Percentiles rank a stretch among this genome's conserved stretches.
Evolutionary conservation across 2,888 invertebrate genomes (phyloP).

Genomic region (Plebejus melissa): DNA sequence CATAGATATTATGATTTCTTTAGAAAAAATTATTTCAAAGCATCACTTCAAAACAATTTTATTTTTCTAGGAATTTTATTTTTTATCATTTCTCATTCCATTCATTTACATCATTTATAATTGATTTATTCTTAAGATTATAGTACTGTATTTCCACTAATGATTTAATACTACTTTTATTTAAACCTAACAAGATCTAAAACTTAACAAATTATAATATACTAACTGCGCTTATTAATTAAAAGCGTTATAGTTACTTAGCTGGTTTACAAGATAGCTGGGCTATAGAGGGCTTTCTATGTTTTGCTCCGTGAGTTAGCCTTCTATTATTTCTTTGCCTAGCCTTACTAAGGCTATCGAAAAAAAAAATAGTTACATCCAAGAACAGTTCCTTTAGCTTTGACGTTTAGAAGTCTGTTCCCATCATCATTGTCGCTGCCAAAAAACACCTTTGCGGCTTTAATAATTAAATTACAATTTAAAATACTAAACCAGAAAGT

Average conservation of each 20-base stretch:
- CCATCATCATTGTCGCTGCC: slow-evolving; percentile 59
- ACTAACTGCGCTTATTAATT: slow-evolving; percentile 63
- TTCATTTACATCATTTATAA: slow-evolving; percentile 41
- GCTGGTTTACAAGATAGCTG: slow-evolving; percentile 29
- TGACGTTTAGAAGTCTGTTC: slow-evolving; percentile 62
- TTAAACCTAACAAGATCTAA: slow-evolving; percentile 26
- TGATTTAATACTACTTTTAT: slow-evolving; percentile 28
- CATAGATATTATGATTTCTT: slow-evolving; percentile 44
- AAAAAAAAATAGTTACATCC: slow-evolving; percentile 27
- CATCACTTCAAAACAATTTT: slow-evolving; percentile 60
- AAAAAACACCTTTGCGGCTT: slow-evolving; percentile 46
- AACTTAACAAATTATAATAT: slow-evolving; percentile 28
- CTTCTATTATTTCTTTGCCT: slow-evolving; percentile 50
- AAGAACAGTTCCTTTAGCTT: slow-evolving; percentile 49
- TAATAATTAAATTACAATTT: background rate
- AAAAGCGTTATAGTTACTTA: slow-evolving; percentile 46
- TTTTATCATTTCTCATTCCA: slow-evolving; percentile 48
- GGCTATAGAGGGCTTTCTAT: slow-evolving; percentile 33
- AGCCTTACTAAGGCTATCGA: slow-evolving; percentile 34
- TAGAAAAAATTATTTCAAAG: slow-evolving; percentile 51
- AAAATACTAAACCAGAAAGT: background rate
- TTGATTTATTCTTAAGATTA: background rate
- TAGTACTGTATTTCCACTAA: slow-evolving; percentile 29
- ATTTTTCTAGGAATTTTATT: slow-evolving; percentile 39
- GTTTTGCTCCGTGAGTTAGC: slow-evolving; percentile 41